Percentiles rank a stretch among this genome's conserved stretches.
Evolutionary conservation across 2,797 vertebrate genomes (phyloP).

Genomic region (Onychomys arenicola): DNA sequence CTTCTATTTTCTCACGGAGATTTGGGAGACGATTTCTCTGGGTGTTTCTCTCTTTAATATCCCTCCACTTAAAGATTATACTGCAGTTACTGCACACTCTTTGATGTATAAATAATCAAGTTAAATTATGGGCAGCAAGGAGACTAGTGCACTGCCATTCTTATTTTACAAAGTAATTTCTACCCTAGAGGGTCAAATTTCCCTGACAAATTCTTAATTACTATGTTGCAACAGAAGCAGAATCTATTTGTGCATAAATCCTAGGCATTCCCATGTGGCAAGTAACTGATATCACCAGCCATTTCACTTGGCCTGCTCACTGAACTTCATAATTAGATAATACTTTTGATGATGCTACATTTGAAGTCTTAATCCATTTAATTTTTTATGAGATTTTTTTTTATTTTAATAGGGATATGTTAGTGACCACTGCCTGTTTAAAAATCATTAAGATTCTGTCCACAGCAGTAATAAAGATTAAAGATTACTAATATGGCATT

Average conservation of each 20-base stretch:
- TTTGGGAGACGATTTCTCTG: constrained; percentile 90
- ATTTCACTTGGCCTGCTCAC: constrained; percentile 92
- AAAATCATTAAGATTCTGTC: constrained; percentile 92
- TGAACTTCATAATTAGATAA: constrained; percentile 98
- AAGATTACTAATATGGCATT: constrained; percentile 92
- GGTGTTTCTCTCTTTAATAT: constrained; percentile 92
- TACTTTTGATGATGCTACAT: constrained; percentile 95
- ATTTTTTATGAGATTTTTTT: constrained; percentile 93
- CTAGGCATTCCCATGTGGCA: constrained; percentile 90
- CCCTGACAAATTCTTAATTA: constrained; percentile 99
- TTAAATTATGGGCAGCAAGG: constrained; percentile 95
- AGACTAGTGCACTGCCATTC: constrained; percentile 92
- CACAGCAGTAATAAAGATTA: constrained; percentile 92
- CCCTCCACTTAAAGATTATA: constrained; percentile 94
- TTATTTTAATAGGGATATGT: constrained; percentile 91
- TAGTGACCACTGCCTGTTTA: constrained; percentile 91
- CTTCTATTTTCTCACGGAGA: constrained; percentile 90
- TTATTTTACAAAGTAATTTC: constrained; percentile 99
- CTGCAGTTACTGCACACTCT: constrained; percentile 93
- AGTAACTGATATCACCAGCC: constrained; percentile 92
- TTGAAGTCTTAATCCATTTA: constrained; percentile 97
- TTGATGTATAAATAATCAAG: constrained; percentile 99
- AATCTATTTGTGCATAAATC: constrained; percentile 99
- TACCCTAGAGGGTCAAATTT: constrained; percentile 99
- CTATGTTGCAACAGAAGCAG: constrained; percentile 93